These are phyloP conservation scores for Porphyrio hochstetteri DNA, from an alignment of 2,113 vertebrate species.

Conservation along the genomic window DNA sequence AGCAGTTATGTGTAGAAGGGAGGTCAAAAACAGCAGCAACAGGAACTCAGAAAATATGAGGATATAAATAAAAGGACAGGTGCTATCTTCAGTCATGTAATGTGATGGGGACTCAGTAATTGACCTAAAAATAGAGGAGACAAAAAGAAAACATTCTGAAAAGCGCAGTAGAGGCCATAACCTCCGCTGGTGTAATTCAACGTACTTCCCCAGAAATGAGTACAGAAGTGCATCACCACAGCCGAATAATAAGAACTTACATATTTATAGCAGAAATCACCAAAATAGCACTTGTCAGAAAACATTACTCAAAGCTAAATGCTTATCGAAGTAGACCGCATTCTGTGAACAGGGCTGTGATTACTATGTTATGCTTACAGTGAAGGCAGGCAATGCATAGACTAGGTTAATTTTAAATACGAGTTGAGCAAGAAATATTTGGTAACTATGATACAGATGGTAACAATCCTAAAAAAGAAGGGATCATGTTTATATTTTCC, in stretches of 20 bases:
- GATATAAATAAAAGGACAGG: slow-evolving; percentile 65
- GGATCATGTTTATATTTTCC: slow-evolving; percentile 63
- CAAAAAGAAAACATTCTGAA: slow-evolving; percentile 26
- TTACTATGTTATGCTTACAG: slow-evolving; percentile 42
- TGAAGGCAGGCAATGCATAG: slow-evolving; percentile 30
- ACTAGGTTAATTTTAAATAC: slow-evolving; percentile 44
- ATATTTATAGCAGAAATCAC: slow-evolving; percentile 18
- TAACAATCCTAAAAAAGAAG: slow-evolving; percentile 59
- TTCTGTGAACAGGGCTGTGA: slow-evolving; percentile 38
- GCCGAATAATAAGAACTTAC: slow-evolving; percentile 51
- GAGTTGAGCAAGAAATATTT: slow-evolving; percentile 44
- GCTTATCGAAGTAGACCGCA: slow-evolving; percentile 24
- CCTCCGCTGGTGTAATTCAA: slow-evolving; percentile 51
- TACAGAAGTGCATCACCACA: slow-evolving; percentile 42
- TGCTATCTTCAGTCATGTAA: slow-evolving; percentile 53
- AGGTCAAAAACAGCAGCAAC: slow-evolving; percentile 31
- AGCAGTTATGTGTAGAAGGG: background rate
- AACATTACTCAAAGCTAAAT: slow-evolving; percentile 48
- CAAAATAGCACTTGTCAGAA: slow-evolving; percentile 41
- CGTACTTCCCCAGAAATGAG: slow-evolving; percentile 7
- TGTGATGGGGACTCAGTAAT: slow-evolving; percentile 39
- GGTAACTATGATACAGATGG: slow-evolving; percentile 53
- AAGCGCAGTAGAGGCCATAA: slow-evolving; percentile 2
- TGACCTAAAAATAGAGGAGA: slow-evolving; percentile 54
- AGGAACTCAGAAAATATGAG: slow-evolving; percentile 38